A percentile compares a stretch with the other conserved stretches of the same genome.
phyloP scores from a whole-genome alignment of 1,140 invertebrate species.

The Archegozetes longisetosus region DNA sequence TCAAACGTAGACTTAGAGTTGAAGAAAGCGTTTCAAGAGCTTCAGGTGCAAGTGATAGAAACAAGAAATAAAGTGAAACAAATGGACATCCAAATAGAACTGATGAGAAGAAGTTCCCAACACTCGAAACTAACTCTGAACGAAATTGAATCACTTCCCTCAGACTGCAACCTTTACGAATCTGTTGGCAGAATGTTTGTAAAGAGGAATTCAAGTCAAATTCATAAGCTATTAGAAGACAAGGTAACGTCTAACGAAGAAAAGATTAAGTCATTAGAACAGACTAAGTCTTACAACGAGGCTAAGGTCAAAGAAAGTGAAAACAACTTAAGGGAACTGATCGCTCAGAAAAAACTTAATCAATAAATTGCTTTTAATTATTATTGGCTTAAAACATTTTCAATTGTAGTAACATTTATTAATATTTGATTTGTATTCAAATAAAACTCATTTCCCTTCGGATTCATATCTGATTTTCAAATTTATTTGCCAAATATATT shows the following conservation, averaged over 20 bases:
- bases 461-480: too few species aligned
- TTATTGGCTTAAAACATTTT: not conserved
- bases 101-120: not conserved
- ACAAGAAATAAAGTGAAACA: slow-evolving; percentile 14
- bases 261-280: not conserved
- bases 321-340: slow-evolving; percentile 15
- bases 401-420: not conserved
- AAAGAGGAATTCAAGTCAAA: not conserved
- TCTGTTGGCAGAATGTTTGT: slow-evolving; percentile 16
- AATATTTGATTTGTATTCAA: too few species aligned
- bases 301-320: slow-evolving; percentile 12
- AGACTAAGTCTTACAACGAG: slow-evolving; percentile 2
- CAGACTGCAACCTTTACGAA: slow-evolving; percentile 1
- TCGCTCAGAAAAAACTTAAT: slow-evolving; percentile 2
- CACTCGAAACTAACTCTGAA: not conserved
- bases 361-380: too few species aligned
- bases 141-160: not conserved
- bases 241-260: slow-evolving; percentile 4
- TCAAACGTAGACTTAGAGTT: slow-evolving; percentile 13
- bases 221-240: not conserved
- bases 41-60: slow-evolving; percentile 11
- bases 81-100: slow-evolving; percentile 5
- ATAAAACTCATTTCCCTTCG: too few species aligned
- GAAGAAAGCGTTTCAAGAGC: slow-evolving; percentile 14
- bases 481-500: too few species aligned